phyloP scores from a whole-genome alignment of 2,888 invertebrate genomes.

The Standfussiana lucernea region DNA sequence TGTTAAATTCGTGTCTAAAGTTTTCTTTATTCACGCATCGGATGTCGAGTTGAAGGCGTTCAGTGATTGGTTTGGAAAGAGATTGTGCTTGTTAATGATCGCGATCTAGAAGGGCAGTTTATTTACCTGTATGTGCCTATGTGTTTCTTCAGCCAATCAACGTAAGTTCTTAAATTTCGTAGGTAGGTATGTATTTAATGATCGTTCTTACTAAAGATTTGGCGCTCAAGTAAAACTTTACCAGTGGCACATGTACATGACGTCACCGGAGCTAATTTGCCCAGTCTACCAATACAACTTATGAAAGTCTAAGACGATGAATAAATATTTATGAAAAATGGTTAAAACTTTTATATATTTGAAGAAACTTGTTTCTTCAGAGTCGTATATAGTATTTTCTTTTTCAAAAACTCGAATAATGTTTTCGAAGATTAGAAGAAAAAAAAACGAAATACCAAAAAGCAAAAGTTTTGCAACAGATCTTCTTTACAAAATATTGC shows the following conservation, averaged over 20 bases:
- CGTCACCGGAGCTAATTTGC: neutral
- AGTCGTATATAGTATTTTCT: neutral
- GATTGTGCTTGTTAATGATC: constrained; percentile 21
- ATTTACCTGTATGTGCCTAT: neutral
- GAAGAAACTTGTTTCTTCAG: constrained; percentile 8
- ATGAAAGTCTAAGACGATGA: constrained; percentile 1
- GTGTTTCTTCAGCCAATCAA: neutral
- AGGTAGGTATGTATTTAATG: neutral
- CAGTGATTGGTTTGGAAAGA: constrained; percentile 41
- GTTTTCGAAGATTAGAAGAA: constrained; percentile 8
- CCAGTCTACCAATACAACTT: neutral
- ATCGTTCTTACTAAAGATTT: neutral
- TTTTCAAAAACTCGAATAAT: neutral
- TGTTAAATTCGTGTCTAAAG: constrained; percentile 68
- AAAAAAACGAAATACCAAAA: neutral
- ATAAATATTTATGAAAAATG: constrained; percentile 12
- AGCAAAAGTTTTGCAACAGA: constrained; percentile 7
- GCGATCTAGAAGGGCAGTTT: constrained; percentile 1
- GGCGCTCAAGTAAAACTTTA: neutral
- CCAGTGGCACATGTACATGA: neutral
- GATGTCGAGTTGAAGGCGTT: constrained; percentile 35
- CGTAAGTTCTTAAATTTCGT: neutral
- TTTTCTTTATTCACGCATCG: constrained; percentile 48
- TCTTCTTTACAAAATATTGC: constrained; percentile 12
- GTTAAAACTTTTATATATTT: neutral